A percentile compares a stretch with the other conserved stretches of the same genome.
Conservation (phyloP, 2,113 vertebrate genomes). For the Hemichromis elongatus region DNA sequence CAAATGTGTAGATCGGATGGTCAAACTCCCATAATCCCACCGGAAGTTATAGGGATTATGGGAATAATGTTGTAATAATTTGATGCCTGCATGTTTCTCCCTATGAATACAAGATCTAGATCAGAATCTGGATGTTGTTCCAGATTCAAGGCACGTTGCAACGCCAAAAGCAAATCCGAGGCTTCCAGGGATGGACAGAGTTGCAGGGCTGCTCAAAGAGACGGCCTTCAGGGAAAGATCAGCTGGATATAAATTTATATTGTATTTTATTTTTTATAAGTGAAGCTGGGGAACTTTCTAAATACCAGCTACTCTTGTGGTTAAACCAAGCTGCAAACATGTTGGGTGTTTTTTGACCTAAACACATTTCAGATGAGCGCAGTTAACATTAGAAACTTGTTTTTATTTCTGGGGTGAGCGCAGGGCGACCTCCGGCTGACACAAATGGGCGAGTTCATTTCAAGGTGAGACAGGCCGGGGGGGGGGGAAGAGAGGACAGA, state of each 20-base stretch:
- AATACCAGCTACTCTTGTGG: background rate
- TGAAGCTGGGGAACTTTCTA: background rate
- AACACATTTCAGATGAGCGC: background rate
- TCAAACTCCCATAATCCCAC: background rate
- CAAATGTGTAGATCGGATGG: background rate
- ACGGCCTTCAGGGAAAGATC: background rate
- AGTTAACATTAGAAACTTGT: background rate
- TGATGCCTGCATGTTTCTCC: background rate
- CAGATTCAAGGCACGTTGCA: background rate
- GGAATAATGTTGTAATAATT: accelerated
- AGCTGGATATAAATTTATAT: background rate
- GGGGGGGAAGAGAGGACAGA: background rate
- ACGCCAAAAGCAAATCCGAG: background rate
- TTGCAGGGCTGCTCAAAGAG: background rate
- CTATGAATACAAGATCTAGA: background rate
- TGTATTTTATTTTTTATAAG: background rate
- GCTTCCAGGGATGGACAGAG: background rate
- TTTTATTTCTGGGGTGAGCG: background rate
- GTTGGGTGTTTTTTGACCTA: background rate
- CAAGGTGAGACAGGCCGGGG: background rate
- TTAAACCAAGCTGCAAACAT: background rate
- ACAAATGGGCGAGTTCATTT: background rate
- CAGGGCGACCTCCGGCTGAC: background rate
- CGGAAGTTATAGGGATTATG: background rate
- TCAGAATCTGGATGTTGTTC: background rate